phyloP scores from a whole-genome alignment of 1,140 invertebrate species.

The Eufriesea mexicana region DNA sequence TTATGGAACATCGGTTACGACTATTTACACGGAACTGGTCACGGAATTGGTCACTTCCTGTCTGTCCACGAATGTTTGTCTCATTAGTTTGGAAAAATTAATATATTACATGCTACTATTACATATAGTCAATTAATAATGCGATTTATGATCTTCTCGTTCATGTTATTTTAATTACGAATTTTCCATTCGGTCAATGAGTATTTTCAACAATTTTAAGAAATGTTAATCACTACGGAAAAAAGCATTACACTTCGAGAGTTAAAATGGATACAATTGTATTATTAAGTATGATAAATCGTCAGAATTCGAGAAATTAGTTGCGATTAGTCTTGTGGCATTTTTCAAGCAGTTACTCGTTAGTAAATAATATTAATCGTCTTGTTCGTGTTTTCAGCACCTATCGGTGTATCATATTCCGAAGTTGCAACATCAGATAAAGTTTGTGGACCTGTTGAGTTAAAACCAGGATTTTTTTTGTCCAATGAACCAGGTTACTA shows the following conservation, averaged over 20 bases:
- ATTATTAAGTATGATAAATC: background rate
- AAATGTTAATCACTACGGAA: too few relatives aligned
- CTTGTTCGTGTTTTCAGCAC: constrained; percentile 83
- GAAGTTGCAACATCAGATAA: constrained; percentile 63
- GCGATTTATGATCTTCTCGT: background rate
- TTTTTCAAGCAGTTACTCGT: background rate
- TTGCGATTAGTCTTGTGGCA: background rate
- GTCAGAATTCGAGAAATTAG: background rate
- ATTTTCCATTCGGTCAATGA: background rate
- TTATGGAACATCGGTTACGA: constrained; percentile 92
- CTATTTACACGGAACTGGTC: constrained; percentile 93
- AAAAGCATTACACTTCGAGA: background rate
- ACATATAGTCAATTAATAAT: background rate
- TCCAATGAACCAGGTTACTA: constrained; percentile 93
- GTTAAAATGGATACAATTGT: background rate
- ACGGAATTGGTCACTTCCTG: constrained; percentile 94
- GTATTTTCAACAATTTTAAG: too few relatives aligned
- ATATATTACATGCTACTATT: background rate
- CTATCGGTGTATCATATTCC: constrained; percentile 86
- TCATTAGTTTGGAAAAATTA: constrained; percentile 33
- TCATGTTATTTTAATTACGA: background rate
- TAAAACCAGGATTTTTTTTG: constrained; percentile 93
- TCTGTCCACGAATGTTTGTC: constrained; percentile 91
- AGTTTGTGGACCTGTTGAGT: constrained; percentile 63
- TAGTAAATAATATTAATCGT: background rate